Conservation (phyloP, 1,140 invertebrate species). For the Leguminivora glycinivorella region DNA sequence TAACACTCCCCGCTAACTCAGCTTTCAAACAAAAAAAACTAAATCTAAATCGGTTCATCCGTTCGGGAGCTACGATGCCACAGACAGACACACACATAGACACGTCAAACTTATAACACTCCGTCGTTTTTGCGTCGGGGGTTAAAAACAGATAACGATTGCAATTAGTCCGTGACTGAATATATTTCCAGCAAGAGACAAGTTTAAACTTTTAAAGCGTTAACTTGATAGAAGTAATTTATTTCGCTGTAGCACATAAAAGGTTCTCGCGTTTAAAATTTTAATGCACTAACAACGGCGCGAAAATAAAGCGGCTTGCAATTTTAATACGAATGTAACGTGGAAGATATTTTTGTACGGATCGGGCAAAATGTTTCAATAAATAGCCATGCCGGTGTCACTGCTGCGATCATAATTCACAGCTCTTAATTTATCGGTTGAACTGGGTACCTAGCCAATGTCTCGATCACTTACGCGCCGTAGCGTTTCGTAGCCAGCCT, state of each 20-base stretch:
- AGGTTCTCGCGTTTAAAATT: conserved; percentile 17
- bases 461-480: too few species aligned
- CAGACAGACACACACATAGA: too few species aligned
- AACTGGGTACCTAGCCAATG: too few species aligned
- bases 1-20: too few species aligned
- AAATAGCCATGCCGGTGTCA: conserved; percentile 12
- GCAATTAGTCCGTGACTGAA: neutral
- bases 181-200: neutral
- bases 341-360: conserved; percentile 8
- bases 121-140: too few species aligned
- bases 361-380: conserved; percentile 21
- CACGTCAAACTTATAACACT: too few species aligned
- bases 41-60: too few species aligned
- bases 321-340: conserved; percentile 24
- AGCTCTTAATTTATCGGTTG: conserved; percentile 8
- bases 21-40: too few species aligned
- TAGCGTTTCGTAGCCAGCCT: too few species aligned
- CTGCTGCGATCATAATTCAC: neutral
- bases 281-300: conserved; percentile 22
- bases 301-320: conserved; percentile 11
- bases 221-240: conserved; percentile 15
- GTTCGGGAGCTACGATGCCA: too few species aligned
- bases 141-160: neutral
- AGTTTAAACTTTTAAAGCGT: conserved; percentile 7
- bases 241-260: neutral